A percentile compares a stretch with the other conserved stretches of the same genome.
phyloP scores from a whole-genome alignment of 2,888 invertebrate genomes.

The Melanostoma scalare region DNA sequence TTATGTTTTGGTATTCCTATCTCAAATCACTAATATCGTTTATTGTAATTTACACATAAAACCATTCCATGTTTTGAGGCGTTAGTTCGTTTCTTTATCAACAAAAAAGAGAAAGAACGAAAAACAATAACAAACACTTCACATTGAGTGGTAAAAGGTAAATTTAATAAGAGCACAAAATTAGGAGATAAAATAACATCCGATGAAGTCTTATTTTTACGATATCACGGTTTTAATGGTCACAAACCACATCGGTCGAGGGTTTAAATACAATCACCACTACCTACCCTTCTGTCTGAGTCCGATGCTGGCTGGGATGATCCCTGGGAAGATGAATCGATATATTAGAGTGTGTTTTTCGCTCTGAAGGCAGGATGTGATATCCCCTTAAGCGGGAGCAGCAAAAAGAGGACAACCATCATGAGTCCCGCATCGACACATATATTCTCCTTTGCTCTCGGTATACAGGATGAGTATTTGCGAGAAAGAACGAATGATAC shows the following conservation, averaged over 20 bases:
- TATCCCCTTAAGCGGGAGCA: conserved; percentile 56
- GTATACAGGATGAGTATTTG: conserved; percentile 10
- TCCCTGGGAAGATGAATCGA: conserved; percentile 65
- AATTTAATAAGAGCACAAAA: conserved; percentile 17
- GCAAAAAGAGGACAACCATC: conserved; percentile 45
- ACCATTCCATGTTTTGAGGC: conserved; percentile 15
- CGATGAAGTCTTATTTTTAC: conserved; percentile 26
- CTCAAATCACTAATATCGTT: conserved; percentile 14
- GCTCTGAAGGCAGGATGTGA: conserved; percentile 38
- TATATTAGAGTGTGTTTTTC: conserved; percentile 43
- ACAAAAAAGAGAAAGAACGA: no score
- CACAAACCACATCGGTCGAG: conserved; percentile 52
- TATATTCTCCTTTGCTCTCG: conserved; percentile 47
- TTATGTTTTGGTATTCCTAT: conserved; percentile 1
- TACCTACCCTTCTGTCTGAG: conserved; percentile 1
- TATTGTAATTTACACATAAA: conserved; percentile 29
- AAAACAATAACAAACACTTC: conserved; percentile 1
- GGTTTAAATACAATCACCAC: conserved; percentile 58
- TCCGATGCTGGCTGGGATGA: conserved; percentile 24
- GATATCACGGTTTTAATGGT: conserved; percentile 44
- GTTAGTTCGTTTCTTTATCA: not conserved
- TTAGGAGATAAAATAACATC: conserved; percentile 28
- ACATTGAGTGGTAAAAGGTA: conserved; percentile 26
- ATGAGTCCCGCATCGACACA: conserved; percentile 16
- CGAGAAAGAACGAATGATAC: conserved; percentile 45